These are phyloP conservation scores for Squalus acanthias DNA, from an alignment of 2,797 vertebrate genomes.

Conservation along the genomic window DNA sequence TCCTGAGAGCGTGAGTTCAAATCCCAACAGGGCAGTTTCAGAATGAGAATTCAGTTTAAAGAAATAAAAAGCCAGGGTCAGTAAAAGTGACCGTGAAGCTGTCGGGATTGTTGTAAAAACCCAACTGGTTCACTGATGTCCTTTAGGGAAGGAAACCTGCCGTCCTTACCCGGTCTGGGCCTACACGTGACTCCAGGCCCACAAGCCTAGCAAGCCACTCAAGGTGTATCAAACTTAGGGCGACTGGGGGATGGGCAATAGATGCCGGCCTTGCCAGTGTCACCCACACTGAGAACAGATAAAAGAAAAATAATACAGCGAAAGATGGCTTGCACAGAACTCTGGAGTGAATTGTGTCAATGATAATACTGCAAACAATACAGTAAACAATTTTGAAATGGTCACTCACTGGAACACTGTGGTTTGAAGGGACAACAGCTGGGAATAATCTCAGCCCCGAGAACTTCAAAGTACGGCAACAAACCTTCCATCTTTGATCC, in stretches of 20 bases:
- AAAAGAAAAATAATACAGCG: background rate
- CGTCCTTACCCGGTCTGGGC: background rate
- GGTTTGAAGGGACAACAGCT: background rate
- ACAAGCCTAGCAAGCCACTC: background rate
- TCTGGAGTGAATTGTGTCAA: background rate
- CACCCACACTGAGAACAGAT: background rate
- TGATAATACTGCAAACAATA: background rate
- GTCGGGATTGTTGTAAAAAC: background rate
- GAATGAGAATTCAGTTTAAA: background rate
- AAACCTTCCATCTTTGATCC: background rate
- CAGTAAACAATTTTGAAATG: background rate
- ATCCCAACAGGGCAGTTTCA: background rate
- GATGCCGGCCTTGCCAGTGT: background rate
- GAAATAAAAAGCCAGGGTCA: background rate
- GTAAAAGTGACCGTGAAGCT: background rate
- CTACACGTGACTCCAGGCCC: background rate
- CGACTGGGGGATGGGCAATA: background rate
- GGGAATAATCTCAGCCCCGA: background rate
- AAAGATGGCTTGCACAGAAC: background rate
- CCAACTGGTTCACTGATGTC: background rate
- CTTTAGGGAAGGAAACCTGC: background rate
- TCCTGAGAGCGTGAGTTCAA: background rate
- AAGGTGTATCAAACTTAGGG: background rate
- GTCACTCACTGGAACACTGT: background rate
- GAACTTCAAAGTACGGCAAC: background rate